phyloP scores from a whole-genome alignment of 2,888 invertebrate species.

The Priocnemis perturbator region DNA sequence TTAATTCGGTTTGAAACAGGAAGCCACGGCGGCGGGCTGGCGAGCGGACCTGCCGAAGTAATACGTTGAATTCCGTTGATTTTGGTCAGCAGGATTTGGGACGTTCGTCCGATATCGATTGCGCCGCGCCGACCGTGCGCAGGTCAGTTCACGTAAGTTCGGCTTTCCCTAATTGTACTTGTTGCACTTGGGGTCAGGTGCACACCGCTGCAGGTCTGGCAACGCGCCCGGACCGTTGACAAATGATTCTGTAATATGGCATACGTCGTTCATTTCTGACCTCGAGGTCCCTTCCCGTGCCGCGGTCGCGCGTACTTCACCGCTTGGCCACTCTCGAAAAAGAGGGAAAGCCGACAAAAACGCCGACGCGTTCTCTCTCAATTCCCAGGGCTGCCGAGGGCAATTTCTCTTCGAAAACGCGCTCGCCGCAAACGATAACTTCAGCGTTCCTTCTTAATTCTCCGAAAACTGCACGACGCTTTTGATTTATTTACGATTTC shows the following conservation, averaged over 20 bases:
- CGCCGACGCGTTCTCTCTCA: too few species aligned
- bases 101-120: slow-evolving; percentile 41
- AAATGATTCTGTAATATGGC: slow-evolving; percentile 43
- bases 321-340: too few species aligned
- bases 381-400: too few species aligned
- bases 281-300: neutral
- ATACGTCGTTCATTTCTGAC: slow-evolving; percentile 19
- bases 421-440: too few species aligned
- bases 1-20: neutral
- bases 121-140: slow-evolving; percentile 37
- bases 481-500: too few species aligned
- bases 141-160: slow-evolving; percentile 57
- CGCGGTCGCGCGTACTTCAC: neutral
- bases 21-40: neutral
- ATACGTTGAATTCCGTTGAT: slow-evolving; percentile 28
- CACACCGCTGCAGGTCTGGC: slow-evolving; percentile 50
- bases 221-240: slow-evolving; percentile 54
- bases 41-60: too few species aligned
- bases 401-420: too few species aligned
- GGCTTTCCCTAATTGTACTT: slow-evolving; percentile 65
- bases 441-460: too few species aligned
- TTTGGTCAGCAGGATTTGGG: slow-evolving; percentile 40
- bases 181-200: slow-evolving; percentile 60
- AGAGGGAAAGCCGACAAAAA: too few species aligned
- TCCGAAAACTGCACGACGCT: too few species aligned